Base-by-base conservation (phyloP, 2,113 vertebrate species). In the Phocoena sinus region DNA sequence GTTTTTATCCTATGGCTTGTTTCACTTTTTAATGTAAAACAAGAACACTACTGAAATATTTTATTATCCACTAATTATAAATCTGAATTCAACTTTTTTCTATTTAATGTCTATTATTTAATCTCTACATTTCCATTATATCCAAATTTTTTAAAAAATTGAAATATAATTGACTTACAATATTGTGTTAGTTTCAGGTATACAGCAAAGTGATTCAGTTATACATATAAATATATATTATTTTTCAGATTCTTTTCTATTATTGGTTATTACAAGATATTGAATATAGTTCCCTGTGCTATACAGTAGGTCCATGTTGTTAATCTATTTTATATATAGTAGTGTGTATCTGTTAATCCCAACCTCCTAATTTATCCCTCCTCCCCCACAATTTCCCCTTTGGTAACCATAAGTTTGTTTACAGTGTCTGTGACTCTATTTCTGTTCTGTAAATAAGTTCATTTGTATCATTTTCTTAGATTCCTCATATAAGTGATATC, bases 21-120 rank as follows among this genome's bases (percentile, higher is more conserved):
- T 96, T 94, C 31, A 67, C 14, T 88, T 95, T 90, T 96, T 89
- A 65, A 81, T 82, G 33, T 60, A 89, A 96, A 96, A 79, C 13
- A 92, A 76, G 47, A 68, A 56, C n/a, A 70, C 89, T 68, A 74
- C 4, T 73, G 18, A 87, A 94, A 70, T 93, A 36, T 65, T 17
- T 96, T 84, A 76, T 94, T 83, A 88, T 90, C 38, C 21, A 92
- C 92, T 89, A 65, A 53, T 62, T 74, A 31, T 63, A 79, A 95
- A 96, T 25, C 6, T 47, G 33, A 91, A 47, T 41, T 88, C 62
- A 94, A 26, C 8, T 33, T 68, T 91, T 89, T 96, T 18, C 47
- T 87, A 63, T 65, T 96, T 85, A 95, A 58, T 82, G 26, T 60
- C 13, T 73, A 89, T 73, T 89, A 85, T 68, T 94, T 91, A 47